Conservation (phyloP, 2,113 vertebrate genomes). For the Anolis sagrei region DNA sequence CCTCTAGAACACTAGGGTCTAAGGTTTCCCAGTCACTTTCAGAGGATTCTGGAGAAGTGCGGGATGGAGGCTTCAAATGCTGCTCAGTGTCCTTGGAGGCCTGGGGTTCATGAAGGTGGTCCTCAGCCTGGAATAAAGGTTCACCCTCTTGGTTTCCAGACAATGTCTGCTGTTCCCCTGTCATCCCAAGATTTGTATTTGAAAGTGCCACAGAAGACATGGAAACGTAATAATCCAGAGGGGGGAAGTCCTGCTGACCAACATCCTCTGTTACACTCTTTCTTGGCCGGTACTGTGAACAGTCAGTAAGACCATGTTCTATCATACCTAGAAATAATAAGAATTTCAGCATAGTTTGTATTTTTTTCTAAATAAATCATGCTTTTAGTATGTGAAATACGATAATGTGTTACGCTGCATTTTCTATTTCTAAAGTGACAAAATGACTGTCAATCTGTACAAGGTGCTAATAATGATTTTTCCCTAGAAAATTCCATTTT, state of each 20-base stretch:
- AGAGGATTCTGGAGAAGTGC: constrained; percentile 84
- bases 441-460: too few species aligned
- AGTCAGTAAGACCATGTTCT: constrained; percentile 93
- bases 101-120: constrained; percentile 54
- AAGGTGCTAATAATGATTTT: too few species aligned
- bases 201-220: constrained; percentile 74
- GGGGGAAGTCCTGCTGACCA: constrained; percentile 64
- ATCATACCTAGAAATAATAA: constrained; percentile 84
- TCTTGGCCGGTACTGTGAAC: constrained; percentile 90
- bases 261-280: constrained; percentile 87
- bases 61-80: constrained; percentile 80
- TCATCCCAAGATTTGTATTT: constrained; percentile 45
- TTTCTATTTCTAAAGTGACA: too few species aligned
- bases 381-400: too few species aligned
- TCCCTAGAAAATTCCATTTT: too few species aligned
- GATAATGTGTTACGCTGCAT: accelerated
- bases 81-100: constrained; percentile 58
- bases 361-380: too few species aligned
- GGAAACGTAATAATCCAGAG: constrained; percentile 76
- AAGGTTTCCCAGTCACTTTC: constrained; percentile 98
- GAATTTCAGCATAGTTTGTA: neutral
- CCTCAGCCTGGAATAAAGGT: constrained; percentile 48
- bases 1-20: constrained; percentile 88
- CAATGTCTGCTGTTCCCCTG: constrained; percentile 44
- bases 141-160: constrained; percentile 35